Percentiles rank a stretch among this genome's conserved stretches.
Conservation (phyloP, 2,113 vertebrate species). For the Xenus cinereus region DNA sequence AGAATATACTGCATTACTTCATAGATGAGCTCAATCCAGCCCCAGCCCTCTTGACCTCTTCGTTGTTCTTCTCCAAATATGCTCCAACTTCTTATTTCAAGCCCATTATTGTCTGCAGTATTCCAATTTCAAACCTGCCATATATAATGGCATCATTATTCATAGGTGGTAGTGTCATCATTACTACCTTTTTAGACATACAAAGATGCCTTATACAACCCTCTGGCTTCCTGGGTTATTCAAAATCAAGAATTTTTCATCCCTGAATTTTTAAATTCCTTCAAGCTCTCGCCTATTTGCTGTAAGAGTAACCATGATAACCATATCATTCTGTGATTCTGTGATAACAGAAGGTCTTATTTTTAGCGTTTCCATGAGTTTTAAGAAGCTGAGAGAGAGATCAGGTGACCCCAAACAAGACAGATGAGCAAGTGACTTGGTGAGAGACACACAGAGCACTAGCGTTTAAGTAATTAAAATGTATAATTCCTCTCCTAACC, state of each 20-base stretch:
- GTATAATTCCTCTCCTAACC: background rate
- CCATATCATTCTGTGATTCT: too few species aligned
- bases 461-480: background rate
- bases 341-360: background rate
- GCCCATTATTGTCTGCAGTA: background rate
- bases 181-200: background rate
- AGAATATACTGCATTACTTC: background rate
- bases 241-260: background rate
- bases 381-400: background rate
- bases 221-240: background rate
- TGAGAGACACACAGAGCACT: background rate
- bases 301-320: background rate
- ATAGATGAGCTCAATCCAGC: background rate
- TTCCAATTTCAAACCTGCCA: background rate
- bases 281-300: background rate
- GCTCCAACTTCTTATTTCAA: background rate
- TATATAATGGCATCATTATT: background rate
- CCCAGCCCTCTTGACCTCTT: background rate
- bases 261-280: background rate
- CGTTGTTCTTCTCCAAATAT: background rate
- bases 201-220: background rate
- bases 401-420: background rate
- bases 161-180: background rate
- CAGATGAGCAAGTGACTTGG: background rate
- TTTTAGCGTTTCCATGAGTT: background rate